A percentile compares a stretch with the other conserved stretches of the same genome.
Evolutionary conservation across 1,140 invertebrate species (phyloP).

Genomic region (Temnothorax nylanderi): DNA sequence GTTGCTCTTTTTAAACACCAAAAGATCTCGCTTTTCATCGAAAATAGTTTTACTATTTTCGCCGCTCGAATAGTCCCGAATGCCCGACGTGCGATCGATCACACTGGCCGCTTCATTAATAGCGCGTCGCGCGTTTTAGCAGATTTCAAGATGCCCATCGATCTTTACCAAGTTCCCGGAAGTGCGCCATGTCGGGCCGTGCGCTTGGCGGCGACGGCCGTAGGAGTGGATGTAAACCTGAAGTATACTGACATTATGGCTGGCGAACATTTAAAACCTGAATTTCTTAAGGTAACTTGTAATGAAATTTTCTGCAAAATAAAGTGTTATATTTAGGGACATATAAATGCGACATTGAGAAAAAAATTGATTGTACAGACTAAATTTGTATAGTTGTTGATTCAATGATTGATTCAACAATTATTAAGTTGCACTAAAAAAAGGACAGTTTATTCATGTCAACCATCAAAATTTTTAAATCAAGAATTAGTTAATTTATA

Average conservation of each 20-base stretch:
- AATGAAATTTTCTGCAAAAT: neutral
- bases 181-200: constrained; percentile 87
- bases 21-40: neutral
- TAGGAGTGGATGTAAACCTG: constrained; percentile 86
- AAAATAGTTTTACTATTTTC: neutral
- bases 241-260: constrained; percentile 84
- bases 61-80: neutral
- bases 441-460: too few relatives aligned
- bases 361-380: too few relatives aligned
- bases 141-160: constrained; percentile 75
- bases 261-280: constrained; percentile 86
- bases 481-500: too few relatives aligned
- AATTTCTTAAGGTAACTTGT: constrained; percentile 82
- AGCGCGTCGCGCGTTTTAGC: neutral
- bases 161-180: constrained; percentile 86
- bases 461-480: too few relatives aligned
- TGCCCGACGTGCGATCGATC: constrained; percentile 22
- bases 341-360: neutral
- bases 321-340: neutral
- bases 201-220: constrained; percentile 85
- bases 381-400: too few relatives aligned
- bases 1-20: neutral
- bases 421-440: too few relatives aligned
- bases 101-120: constrained; percentile 27
- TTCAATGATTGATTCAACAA: too few relatives aligned